Evolutionary conservation across 37 sponge, comb jelly and placozoan genomes (phyloP).

Genomic region (Halichondria panicea): DNA sequence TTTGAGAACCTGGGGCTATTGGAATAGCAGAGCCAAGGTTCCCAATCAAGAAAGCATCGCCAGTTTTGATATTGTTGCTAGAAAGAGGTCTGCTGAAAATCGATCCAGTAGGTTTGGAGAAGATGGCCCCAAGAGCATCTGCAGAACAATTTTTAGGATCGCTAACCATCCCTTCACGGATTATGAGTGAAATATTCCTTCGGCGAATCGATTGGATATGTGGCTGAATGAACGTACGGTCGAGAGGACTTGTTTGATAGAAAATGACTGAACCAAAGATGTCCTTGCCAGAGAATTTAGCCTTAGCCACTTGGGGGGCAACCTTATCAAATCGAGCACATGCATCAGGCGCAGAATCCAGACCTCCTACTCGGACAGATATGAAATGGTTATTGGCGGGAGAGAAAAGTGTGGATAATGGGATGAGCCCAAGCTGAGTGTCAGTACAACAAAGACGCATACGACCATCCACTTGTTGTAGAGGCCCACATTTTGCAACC

Average conservation of each 20-base stretch:
- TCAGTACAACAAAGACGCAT: constrained; percentile 46
- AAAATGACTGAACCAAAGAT: constrained; percentile 37
- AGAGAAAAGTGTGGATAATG: background rate
- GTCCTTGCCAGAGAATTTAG: background rate
- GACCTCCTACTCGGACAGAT: constrained; percentile 15
- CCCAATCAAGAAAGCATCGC: constrained; percentile 31
- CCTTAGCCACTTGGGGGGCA: constrained; percentile 9
- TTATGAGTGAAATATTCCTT: background rate
- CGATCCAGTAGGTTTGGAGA: background rate
- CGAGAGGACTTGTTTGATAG: constrained; percentile 47
- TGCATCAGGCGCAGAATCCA: background rate
- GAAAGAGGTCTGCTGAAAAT: background rate
- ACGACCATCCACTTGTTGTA: constrained; percentile 5
- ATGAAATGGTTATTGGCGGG: background rate
- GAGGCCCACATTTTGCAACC: constrained; percentile 53
- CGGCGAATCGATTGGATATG: constrained; percentile 16
- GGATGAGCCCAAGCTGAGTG: constrained; percentile 35
- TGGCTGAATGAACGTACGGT: constrained; percentile 23
- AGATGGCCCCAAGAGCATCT: background rate
- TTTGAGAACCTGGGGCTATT: background rate
- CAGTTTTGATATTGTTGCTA: constrained; percentile 1
- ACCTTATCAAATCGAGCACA: constrained; percentile 20
- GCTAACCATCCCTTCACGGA: background rate
- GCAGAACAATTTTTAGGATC: background rate
- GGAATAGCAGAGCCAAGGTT: constrained; percentile 9